Evolutionary conservation across 2,888 invertebrate genomes (phyloP).

Genomic region (Agonopterix arenella): DNA sequence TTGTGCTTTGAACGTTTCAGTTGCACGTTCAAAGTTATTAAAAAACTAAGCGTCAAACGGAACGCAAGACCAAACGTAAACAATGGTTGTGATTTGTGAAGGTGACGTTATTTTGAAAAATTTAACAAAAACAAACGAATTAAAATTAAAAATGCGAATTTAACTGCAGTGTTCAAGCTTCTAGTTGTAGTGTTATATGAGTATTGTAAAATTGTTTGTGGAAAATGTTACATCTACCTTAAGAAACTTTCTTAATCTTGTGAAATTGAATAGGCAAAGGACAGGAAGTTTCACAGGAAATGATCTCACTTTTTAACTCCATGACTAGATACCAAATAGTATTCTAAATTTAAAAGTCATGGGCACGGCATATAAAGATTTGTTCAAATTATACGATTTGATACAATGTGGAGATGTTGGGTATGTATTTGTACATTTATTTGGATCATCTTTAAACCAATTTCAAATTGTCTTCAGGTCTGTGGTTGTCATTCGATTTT

Average conservation of each 20-base stretch:
- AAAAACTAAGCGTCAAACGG: conserved; percentile 21
- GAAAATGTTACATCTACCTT: background rate
- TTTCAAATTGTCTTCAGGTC: too few species aligned
- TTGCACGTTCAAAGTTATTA: too few species aligned
- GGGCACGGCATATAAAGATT: conserved; percentile 58
- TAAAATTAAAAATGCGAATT: conserved; percentile 18
- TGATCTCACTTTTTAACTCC: conserved; percentile 42
- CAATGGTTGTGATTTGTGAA: conserved; percentile 33
- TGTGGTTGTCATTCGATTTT: too few species aligned
- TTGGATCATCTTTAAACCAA: too few species aligned
- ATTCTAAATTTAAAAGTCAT: conserved; percentile 41
- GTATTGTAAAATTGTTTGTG: background rate
- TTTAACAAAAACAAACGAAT: conserved; percentile 41
- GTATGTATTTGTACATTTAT: conserved; percentile 39
- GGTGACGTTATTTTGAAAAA: conserved; percentile 59
- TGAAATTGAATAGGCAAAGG: conserved; percentile 38
- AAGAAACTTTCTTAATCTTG: conserved; percentile 1
- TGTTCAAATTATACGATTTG: conserved; percentile 78
- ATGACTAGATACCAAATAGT: conserved; percentile 32
- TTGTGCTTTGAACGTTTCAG: too few species aligned
- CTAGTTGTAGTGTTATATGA: conserved; percentile 5
- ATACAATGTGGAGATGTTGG: conserved; percentile 79
- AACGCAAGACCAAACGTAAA: conserved; percentile 44
- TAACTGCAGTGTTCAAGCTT: conserved; percentile 10
- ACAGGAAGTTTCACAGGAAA: conserved; percentile 62